Base-by-base conservation (phyloP, 2,113 vertebrate species). In the Symphodus melops region DNA sequence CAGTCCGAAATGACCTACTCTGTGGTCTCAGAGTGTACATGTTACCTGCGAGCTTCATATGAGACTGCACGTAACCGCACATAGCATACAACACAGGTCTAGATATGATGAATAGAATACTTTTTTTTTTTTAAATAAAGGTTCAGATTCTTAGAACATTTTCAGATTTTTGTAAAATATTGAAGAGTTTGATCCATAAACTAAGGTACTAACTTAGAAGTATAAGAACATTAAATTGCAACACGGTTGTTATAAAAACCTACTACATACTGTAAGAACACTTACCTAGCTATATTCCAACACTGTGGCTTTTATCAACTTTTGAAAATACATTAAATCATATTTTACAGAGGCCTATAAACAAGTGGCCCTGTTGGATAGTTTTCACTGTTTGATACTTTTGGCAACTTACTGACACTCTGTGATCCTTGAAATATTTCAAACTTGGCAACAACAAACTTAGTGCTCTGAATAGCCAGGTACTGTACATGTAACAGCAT, bases 31-130 rank as follows among this genome's bases (percentile, higher is more conserved):
- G 57, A 72, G 36, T 62, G 20, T 60, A 1, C 23, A 66, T 78
- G 81, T 72, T 81, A 81, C 39, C 72, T 51, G 62, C 63, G 25
- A 63, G 57, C 58, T 28, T 17, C 20, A 68, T 19, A 16, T 63
- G 17, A 51, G 48, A 17, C 16, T 12, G 28, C 17, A 52, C 52
- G 25, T 61, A 36, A 71, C 61, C 51, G 9, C 67, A 68, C 62
- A 56, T 28, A 48, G 37, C 19, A 17, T 21, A 42, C 41, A 75
- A 33, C 28, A 33, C 28, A 33, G 28, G 28, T 5, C 28, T 33
- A 33, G 25, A 25, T 25, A 4, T 33, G 3, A 33, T 33, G 6
- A 33, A 5, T 33, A 33, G 28, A 6, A 33, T 33, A 5, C 4
- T 33, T n/a, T n/a, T n/a, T n/a, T n/a, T n/a, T n/a, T n/a, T n/a